Percentiles rank a stretch among this genome's conserved stretches.
These are phyloP conservation scores for Acleris holmiana DNA, from an alignment of 2,888 invertebrate genomes.

Conservation along the genomic window DNA sequence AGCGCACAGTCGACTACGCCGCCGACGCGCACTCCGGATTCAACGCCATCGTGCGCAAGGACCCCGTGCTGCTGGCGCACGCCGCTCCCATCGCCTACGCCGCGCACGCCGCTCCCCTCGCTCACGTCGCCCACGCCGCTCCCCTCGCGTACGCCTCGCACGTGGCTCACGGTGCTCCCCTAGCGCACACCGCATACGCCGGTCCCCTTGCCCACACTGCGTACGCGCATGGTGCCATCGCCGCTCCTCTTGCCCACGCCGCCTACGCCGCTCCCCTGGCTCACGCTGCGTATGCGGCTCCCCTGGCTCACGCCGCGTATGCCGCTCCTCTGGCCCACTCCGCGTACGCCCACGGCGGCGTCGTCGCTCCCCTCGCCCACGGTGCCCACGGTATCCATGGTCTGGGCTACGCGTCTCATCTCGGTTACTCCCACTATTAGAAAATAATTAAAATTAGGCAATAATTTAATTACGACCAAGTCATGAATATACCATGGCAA, in stretches of 20 bases:
- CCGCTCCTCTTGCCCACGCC: constrained; percentile 40
- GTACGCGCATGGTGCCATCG: constrained; percentile 43
- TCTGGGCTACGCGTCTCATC: constrained; percentile 46
- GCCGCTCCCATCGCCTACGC: constrained; percentile 50
- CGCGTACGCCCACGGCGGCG: constrained; percentile 40
- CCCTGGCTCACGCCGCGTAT: constrained; percentile 39
- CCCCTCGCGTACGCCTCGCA: constrained; percentile 47
- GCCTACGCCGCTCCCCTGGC: constrained; percentile 40
- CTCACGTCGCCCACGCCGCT: constrained; percentile 40
- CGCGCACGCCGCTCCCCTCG: constrained; percentile 44
- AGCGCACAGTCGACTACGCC: constrained; percentile 84
- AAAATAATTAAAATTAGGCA: constrained; percentile 43
- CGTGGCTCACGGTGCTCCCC: constrained; percentile 44
- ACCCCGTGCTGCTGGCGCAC: constrained; percentile 50
- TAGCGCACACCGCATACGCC: constrained; percentile 47
- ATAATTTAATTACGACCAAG: constrained; percentile 49
- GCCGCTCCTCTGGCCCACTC: constrained; percentile 41
- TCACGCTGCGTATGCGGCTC: constrained; percentile 35
- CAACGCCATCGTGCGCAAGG: constrained; percentile 44
- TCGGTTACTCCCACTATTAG: constrained; percentile 54
- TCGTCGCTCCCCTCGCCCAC: constrained; percentile 34
- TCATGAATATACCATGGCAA: constrained; percentile 39
- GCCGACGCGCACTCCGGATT: constrained; percentile 44
- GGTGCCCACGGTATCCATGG: constrained; percentile 38
- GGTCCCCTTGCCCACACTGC: constrained; percentile 46